Evolutionary conservation across 2,888 invertebrate species (phyloP), one percentile per base, ranked within the genome.

Genomic region (Eucera pruinosa): DNA sequence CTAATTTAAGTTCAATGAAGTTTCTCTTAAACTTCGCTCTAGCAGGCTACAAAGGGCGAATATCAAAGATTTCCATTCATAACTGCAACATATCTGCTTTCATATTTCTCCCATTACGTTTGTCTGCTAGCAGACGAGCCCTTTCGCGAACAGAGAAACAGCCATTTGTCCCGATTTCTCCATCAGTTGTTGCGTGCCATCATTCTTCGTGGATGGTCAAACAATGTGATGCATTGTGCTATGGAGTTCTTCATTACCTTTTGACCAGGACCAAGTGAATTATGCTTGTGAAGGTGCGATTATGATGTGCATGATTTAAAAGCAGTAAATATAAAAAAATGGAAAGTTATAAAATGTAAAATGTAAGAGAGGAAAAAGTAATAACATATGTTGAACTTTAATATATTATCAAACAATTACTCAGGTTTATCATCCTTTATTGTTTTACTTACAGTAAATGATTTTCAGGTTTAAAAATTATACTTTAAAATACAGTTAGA

Each of bases 1-100:
- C 50, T 36, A 62, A 74, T 74, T 74, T 74, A 73, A 74, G 55
- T 74, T 74, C 55, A 6, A 41, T 48, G 25, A 55, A 72, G 39
- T 61, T 55, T 0, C 33, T 7, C 11, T 39, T 52, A 9, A 71
- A 58, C 11, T 48, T 65, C 33, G 13, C 30, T 48, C 48, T 18
- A 23, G n/a, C 39, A n/a, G 11, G 0, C 4, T 4, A 18, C 39
- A 54, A 69, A 47, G 7, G 39, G 7, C 45, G 47, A 61, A 36
- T 41, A 61, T 73, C 47, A 55, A 61, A 47, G 54, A 41, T 71
- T 61, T 52, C 15, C 55, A 30, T 41, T 65, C 15, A 18, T n/a
- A 33, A 54, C 27, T 9, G 13, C n/a, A 20, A 39, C 54, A 11
- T 15, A 23, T 0, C 39, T n/a, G 20, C n/a, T n/a, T 39, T 64